A percentile compares a stretch with the other conserved stretches of the same genome.
Evolutionary conservation across 2,888 invertebrate genomes (phyloP).

Genomic region (Stenotaenia linearis): DNA sequence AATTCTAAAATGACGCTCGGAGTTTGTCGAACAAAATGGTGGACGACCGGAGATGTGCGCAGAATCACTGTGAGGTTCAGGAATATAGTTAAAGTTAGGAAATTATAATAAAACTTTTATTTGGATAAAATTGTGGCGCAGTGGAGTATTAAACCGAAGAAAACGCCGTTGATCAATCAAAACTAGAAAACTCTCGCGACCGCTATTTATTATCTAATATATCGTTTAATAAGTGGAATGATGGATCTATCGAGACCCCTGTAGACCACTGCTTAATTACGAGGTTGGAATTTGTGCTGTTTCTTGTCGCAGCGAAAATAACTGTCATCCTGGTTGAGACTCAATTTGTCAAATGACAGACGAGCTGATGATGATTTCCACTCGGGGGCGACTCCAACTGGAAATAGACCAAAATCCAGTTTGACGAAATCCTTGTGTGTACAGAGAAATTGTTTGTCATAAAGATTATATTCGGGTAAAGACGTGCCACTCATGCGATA

Average conservation of each 20-base stretch:
- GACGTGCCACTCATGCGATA: slow-evolving; percentile 2
- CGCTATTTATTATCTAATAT: no score
- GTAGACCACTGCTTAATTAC: neutral
- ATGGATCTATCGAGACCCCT: neutral
- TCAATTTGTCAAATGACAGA: slow-evolving; percentile 26
- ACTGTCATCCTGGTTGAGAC: slow-evolving; percentile 21
- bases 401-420: slow-evolving; percentile 16
- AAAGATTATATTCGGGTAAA: slow-evolving; percentile 17
- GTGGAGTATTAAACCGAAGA: no score
- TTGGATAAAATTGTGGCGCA: no score
- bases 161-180: no score
- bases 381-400: slow-evolving; percentile 11
- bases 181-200: no score
- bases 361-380: slow-evolving; percentile 23
- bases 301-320: slow-evolving; percentile 21
- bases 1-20: no score
- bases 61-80: no score
- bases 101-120: no score
- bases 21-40: no score
- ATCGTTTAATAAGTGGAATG: slow-evolving; percentile 1
- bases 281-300: neutral
- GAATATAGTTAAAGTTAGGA: no score
- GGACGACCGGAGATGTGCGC: no score
- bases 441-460: slow-evolving; percentile 21
- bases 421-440: slow-evolving; percentile 1